A percentile compares a stretch with the other conserved stretches of the same genome.
phyloP scores from a whole-genome alignment of 2,888 invertebrate species.

The Protodeltote pygarga region DNA sequence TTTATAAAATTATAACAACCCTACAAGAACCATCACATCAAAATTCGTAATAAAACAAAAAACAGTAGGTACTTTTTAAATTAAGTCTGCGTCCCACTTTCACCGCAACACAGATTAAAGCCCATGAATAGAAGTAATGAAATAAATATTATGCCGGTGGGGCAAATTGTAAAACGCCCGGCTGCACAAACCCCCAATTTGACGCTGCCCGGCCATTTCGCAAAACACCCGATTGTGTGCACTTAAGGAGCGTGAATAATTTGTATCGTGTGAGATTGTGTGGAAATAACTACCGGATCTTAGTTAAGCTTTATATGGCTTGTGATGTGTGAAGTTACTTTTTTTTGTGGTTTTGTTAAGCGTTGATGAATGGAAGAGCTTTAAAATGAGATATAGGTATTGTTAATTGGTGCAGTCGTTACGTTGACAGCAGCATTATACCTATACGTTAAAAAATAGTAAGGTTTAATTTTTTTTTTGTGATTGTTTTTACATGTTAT shows the following conservation, averaged over 20 bases:
- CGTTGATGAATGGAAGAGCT: background rate
- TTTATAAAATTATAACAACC: no score
- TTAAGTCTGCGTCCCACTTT: slow-evolving; percentile 34
- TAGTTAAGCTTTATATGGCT: slow-evolving; percentile 25
- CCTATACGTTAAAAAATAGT: no score
- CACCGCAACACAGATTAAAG: slow-evolving; percentile 78
- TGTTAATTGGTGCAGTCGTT: no score
- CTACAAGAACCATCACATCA: no score
- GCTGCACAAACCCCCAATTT: slow-evolving; percentile 79
- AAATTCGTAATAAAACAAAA: background rate
- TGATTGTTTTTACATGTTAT: no score
- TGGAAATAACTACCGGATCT: slow-evolving; percentile 74
- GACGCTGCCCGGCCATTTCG: slow-evolving; percentile 74
- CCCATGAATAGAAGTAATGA: slow-evolving; percentile 86
- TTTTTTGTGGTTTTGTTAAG: slow-evolving; percentile 8
- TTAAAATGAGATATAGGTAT: no score
- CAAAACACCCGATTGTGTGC: slow-evolving; percentile 77
- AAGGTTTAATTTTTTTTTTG: no score
- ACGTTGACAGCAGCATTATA: no score
- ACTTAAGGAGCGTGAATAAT: slow-evolving; percentile 73
- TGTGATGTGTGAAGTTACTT: slow-evolving; percentile 36
- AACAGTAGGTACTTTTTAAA: background rate
- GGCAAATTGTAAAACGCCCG: slow-evolving; percentile 80
- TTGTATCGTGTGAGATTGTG: slow-evolving; percentile 72
- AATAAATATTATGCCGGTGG: slow-evolving; percentile 87